Evolutionary conservation across 2,113 vertebrate species (phyloP).

Genomic region (Tor tambroides): DNA sequence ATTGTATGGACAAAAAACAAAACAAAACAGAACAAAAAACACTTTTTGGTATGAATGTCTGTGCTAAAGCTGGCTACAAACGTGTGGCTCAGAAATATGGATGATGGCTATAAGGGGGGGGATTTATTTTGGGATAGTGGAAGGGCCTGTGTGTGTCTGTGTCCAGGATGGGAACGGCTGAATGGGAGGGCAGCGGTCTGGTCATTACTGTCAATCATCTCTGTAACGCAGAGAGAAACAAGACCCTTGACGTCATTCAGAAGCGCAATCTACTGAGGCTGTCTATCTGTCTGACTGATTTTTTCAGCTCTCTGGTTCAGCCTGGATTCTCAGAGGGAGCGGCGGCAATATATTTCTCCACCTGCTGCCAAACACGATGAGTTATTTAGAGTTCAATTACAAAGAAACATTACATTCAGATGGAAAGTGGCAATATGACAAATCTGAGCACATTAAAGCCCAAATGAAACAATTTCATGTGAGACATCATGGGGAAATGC

Average conservation of each 20-base stretch:
- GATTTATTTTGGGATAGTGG: background rate
- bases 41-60: background rate
- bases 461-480: conserved; percentile 19
- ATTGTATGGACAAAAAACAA: too few species aligned
- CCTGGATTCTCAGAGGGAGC: background rate
- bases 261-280: conserved; percentile 19
- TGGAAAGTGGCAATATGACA: conserved; percentile 34
- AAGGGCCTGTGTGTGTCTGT: conserved; percentile 8
- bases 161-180: background rate
- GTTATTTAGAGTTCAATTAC: conserved; percentile 33
- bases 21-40: background rate
- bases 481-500: conserved; percentile 6
- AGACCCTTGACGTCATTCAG: conserved; percentile 17
- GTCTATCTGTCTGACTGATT: conserved; percentile 5
- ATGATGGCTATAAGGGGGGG: background rate
- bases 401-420: conserved; percentile 29
- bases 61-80: background rate
- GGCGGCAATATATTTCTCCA: background rate
- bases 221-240: background rate
- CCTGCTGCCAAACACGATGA: conserved; percentile 7
- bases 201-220: conserved; percentile 37
- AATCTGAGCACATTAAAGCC: conserved; percentile 30
- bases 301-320: background rate
- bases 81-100: background rate
- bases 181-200: conserved; percentile 5